Base-by-base conservation (phyloP, 2,797 vertebrate species). In the Enteromius paludinosus region DNA sequence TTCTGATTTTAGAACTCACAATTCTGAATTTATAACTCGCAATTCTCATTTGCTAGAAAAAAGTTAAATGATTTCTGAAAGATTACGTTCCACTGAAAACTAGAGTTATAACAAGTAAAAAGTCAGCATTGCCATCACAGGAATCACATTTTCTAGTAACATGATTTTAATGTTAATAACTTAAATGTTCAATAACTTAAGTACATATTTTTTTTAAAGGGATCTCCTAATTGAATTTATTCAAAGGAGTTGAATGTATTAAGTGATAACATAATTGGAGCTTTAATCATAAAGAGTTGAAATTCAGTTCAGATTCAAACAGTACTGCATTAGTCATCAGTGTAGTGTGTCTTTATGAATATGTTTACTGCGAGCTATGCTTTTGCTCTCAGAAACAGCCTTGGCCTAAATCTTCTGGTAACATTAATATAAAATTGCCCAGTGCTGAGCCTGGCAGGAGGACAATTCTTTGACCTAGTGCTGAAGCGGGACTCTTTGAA, bases 341-440 rank as follows among this genome's bases (percentile, higher is more conserved):
- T 75, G n/a, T 59, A 17, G 20, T 18, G 1, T 25, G 47, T 18
- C 18, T 49, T n/a, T n/a, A 5, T 35, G 43, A 15, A 25, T 23
- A 12, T 64, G 43, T 14, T 65, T 61, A 45, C 25, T 69, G 38
- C 2, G 7, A 49, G 25, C 25, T 33, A 33, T 78, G 61, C 45
- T 18, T 77, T 62, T 47, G 59, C 28, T 47, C 23, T 33, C 35
- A 28, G 23, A 49, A 70, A 59, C 52, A 70, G 62, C 76, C 20
- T 4, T 45, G 62, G 62, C 30, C 62, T 38, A 9, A 52, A 66
- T 54, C 30, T 14, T 25, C 30, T 78, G 18, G 10, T 23, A 3
- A 28, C 43, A 33, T 49, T 78, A 43, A 64, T 43, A 78, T 65
- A 35, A 78, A 49, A 47, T 18, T 35, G 62, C 28, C 45, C 14